Conservation (phyloP, 2,113 vertebrate species). For the Coregonus clupeaformis region DNA sequence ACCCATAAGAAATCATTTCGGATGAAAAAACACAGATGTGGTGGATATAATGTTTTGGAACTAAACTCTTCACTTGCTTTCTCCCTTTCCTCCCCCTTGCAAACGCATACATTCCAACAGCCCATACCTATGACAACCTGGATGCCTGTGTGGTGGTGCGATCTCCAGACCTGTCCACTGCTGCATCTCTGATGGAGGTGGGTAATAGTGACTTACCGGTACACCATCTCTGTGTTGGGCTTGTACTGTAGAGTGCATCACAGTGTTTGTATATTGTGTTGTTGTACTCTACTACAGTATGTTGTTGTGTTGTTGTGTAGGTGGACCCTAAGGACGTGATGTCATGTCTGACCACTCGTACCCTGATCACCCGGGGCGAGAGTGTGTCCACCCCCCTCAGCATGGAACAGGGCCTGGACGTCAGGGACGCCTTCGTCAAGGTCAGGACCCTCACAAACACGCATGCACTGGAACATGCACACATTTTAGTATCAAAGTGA, state of each 20-base stretch:
- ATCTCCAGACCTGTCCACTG: conserved; percentile 82
- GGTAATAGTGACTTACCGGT: conserved; percentile 22
- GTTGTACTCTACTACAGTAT: not conserved
- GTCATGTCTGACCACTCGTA: conserved; percentile 88
- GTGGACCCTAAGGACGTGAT: conserved; percentile 85
- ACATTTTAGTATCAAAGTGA: not conserved
- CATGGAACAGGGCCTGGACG: conserved; percentile 89
- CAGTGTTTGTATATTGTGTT: not conserved
- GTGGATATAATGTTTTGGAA: too few species aligned
- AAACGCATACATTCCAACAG: conserved; percentile 60
- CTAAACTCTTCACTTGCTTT: too few species aligned
- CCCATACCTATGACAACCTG: conserved; percentile 91
- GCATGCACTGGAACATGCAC: not conserved
- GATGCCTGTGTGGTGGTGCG: conserved; percentile 94
- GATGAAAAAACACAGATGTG: too few species aligned
- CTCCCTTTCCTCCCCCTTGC: too few species aligned
- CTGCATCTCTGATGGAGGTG: conserved; percentile 88
- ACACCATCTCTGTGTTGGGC: not conserved
- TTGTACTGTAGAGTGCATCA: not conserved
- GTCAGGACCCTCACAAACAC: conserved; percentile 53
- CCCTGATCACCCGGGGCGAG: conserved; percentile 93
- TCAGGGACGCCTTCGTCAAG: conserved; percentile 96
- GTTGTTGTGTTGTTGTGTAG: conserved; percentile 28
- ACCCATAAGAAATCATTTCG: too few species aligned
- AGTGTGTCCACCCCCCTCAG: conserved; percentile 93